Evolutionary conservation across 2,888 invertebrate species (phyloP).

Genomic region (Uloborus plumipes): DNA sequence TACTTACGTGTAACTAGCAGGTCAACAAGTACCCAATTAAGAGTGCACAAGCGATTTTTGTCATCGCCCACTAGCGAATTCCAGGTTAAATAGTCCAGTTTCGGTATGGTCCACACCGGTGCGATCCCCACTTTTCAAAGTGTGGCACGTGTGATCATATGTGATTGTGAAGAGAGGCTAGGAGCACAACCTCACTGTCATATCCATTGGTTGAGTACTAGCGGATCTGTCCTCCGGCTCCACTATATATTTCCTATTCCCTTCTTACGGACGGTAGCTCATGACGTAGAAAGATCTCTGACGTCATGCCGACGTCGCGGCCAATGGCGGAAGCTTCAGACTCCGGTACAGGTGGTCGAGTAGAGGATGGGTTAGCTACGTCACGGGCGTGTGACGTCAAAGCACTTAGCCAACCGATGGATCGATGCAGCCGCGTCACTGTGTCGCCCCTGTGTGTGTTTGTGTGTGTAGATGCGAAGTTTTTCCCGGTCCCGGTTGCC

Average conservation of each 20-base stretch:
- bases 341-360: constrained; percentile 32
- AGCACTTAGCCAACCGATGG: constrained; percentile 25
- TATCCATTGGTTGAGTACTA: constrained; percentile 34
- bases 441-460: constrained; percentile 10
- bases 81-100: constrained; percentile 44
- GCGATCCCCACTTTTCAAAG: neutral
- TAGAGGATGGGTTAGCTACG: constrained; percentile 34
- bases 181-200: constrained; percentile 1
- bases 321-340: constrained; percentile 35
- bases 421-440: constrained; percentile 26
- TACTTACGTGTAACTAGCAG: constrained; percentile 58
- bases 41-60: too few species aligned
- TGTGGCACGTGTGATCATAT: constrained; percentile 41
- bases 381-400: constrained; percentile 51
- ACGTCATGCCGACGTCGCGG: constrained; percentile 52
- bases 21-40: constrained; percentile 25
- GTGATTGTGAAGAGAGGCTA: neutral
- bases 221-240: constrained; percentile 4
- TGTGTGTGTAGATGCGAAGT: constrained; percentile 19
- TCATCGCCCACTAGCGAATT: neutral
- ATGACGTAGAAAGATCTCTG: constrained; percentile 30
- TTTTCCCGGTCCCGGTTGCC: constrained; percentile 19
- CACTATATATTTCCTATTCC: constrained; percentile 46
- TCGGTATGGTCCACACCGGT: neutral
- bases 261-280: constrained; percentile 23